These are phyloP conservation scores for Pseudomyrmex concolor DNA, from an alignment of 1,140 invertebrate species.

Conservation along the genomic window DNA sequence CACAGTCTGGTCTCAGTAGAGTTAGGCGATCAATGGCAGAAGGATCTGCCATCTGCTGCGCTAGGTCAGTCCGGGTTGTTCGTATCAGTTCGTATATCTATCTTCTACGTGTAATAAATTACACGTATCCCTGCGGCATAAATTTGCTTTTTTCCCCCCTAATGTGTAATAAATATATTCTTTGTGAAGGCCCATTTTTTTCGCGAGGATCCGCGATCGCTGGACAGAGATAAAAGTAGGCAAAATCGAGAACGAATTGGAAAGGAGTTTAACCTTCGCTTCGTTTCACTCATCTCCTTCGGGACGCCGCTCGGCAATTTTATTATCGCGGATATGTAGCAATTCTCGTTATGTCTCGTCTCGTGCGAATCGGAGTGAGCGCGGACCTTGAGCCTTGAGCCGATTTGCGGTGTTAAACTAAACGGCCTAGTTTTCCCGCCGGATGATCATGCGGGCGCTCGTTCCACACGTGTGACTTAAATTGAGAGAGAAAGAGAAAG, in stretches of 20 bases:
- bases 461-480: conserved; percentile 6
- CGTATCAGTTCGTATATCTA: neutral
- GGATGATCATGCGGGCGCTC: conserved; percentile 3
- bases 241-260: neutral
- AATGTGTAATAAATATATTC: neutral
- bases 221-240: neutral
- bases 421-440: conserved; percentile 17
- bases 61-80: neutral
- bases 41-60: neutral
- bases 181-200: neutral
- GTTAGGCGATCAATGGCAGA: neutral
- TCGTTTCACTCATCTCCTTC: neutral
- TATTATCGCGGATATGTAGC: conserved; percentile 24
- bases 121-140: neutral
- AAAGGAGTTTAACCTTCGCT: neutral
- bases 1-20: neutral
- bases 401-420: conserved; percentile 25
- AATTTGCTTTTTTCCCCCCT: neutral
- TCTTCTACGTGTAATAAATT: neutral
- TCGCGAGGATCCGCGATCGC: neutral
- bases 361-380: neutral
- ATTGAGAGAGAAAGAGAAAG: neutral
- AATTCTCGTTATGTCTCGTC: conserved; percentile 1
- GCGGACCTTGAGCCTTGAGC: conserved; percentile 52
- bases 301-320: neutral